A percentile compares a stretch with the other conserved stretches of the same genome.
Evolutionary conservation across 1,140 invertebrate species (phyloP).

Genomic region (Platyura marginata): DNA sequence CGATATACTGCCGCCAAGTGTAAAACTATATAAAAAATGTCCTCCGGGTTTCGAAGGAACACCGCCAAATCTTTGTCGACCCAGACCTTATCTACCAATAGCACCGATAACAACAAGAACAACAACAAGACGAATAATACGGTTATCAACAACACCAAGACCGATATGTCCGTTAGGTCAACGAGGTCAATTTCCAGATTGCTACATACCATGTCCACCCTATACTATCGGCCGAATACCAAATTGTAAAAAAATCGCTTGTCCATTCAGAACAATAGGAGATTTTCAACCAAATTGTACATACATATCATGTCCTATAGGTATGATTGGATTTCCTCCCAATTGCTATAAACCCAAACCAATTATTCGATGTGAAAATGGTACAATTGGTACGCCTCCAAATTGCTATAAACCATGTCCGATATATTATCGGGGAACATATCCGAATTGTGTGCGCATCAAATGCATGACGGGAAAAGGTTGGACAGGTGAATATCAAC

Average conservation of each 20-base stretch:
- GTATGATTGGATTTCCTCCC: background rate
- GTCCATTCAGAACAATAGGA: no score
- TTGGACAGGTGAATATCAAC: background rate
- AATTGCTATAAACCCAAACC: background rate
- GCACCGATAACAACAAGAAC: background rate
- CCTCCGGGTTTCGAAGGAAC: no score
- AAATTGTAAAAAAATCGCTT: no score
- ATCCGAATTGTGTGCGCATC: background rate
- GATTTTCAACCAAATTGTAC: background rate
- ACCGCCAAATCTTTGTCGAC: background rate
- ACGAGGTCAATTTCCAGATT: background rate
- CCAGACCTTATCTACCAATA: background rate
- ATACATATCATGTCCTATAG: background rate
- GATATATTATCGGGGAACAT: background rate
- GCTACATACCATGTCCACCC: background rate
- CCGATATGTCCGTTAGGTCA: background rate
- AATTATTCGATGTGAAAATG: background rate
- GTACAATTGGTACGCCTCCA: background rate
- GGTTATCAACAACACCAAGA: background rate
- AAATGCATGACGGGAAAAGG: background rate
- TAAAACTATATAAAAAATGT: no score
- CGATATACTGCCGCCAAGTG: no score
- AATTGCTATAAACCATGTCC: background rate
- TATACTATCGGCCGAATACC: background rate
- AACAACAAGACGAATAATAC: background rate